A percentile compares a stretch with the other conserved stretches of the same genome.
Conservation (phyloP, 2,888 invertebrate species). For the Cataglyphis cursor region DNA sequence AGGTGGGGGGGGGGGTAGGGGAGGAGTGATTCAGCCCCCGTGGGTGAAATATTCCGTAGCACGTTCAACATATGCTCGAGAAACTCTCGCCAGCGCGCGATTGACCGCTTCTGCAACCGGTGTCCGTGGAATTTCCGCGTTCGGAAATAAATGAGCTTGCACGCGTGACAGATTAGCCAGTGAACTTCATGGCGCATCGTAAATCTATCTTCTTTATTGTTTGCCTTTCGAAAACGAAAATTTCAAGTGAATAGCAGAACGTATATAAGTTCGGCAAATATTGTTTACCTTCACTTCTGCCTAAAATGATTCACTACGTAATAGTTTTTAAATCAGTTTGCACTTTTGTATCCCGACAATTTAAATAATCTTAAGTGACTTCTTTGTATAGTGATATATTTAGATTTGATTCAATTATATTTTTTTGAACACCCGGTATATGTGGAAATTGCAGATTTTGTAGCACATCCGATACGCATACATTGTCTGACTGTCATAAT, state of each 20-base stretch:
- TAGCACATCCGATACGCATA: background rate
- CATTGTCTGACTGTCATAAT: no score
- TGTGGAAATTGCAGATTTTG: background rate
- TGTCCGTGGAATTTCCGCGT: constrained; percentile 40
- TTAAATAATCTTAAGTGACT: background rate
- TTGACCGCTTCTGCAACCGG: constrained; percentile 45
- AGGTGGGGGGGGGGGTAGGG: constrained; percentile 1
- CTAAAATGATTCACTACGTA: background rate
- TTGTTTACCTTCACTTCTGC: background rate
- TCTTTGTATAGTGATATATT: background rate
- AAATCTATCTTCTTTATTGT: constrained; percentile 55
- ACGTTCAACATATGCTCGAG: constrained; percentile 70
- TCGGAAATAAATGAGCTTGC: constrained; percentile 53
- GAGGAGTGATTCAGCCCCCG: constrained; percentile 46
- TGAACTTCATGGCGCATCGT: constrained; percentile 45
- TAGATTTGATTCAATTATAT: background rate
- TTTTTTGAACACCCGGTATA: background rate
- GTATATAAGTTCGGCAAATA: background rate
- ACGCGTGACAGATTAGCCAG: constrained; percentile 55
- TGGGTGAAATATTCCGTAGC: constrained; percentile 74
- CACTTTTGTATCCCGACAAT: background rate
- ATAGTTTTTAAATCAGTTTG: background rate
- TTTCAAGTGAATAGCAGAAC: constrained; percentile 11
- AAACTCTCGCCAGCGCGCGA: constrained; percentile 28
- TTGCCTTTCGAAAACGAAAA: constrained; percentile 41